phyloP scores from a whole-genome alignment of 2,113 vertebrate genomes.

The Amphilophus citrinellus region DNA sequence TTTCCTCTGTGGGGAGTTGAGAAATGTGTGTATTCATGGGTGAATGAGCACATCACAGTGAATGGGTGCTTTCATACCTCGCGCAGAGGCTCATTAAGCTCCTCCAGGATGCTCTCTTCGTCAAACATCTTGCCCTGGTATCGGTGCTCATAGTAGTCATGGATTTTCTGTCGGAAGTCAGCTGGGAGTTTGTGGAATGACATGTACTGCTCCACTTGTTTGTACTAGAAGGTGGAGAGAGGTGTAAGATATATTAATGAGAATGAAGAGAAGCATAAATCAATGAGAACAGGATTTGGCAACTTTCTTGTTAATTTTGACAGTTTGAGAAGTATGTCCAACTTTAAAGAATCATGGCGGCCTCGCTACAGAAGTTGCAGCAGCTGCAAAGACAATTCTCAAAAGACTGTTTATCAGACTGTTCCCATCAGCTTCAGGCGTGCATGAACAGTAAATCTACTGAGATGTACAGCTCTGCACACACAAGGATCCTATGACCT shows the following conservation, averaged over 20 bases:
- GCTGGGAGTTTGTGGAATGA: conserved; percentile 98
- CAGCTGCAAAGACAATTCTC: not conserved
- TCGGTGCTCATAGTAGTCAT: conserved; percentile 97
- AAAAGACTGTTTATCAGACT: not conserved
- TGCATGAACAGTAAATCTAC: not conserved
- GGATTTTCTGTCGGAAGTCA: conserved; percentile 96
- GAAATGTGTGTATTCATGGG: conserved; percentile 23
- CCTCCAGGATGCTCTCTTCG: conserved; percentile 96
- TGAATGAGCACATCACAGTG: not conserved
- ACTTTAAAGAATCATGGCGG: not conserved
- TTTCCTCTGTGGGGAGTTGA: not conserved
- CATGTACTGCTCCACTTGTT: conserved; percentile 99
- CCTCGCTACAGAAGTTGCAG: not conserved
- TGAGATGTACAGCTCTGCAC: conserved; percentile 15
- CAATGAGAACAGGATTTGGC: not conserved
- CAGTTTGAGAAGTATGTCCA: not conserved
- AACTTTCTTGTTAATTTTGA: not conserved
- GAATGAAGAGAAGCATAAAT: conserved; percentile 12
- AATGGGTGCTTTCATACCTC: conserved; percentile 82
- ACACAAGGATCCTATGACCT: conserved; percentile 34
- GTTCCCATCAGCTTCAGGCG: not conserved
- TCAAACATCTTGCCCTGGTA: conserved; percentile 99
- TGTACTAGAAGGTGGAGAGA: conserved; percentile 85
- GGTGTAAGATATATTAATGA: not conserved
- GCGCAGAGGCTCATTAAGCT: conserved; percentile 93